These are phyloP conservation scores for Dicyrtomina minuta DNA, from an alignment of 2,888 invertebrate genomes.

Conservation along the genomic window DNA sequence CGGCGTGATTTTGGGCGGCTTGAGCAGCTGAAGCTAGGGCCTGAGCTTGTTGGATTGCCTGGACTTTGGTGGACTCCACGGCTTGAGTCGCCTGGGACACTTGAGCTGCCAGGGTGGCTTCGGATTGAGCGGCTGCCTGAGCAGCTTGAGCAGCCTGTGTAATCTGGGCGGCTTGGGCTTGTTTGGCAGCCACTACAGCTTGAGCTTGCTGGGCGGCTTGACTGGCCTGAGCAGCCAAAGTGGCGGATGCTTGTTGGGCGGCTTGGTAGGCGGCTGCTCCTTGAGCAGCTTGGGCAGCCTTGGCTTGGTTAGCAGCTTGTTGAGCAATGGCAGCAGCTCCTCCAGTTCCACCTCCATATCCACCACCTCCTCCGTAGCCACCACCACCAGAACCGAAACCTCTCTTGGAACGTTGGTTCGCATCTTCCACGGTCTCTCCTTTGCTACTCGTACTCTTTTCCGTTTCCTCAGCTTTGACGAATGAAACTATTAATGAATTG, in stretches of 20 bases:
- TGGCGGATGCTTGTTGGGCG: constrained; percentile 41
- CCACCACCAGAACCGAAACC: constrained; percentile 26
- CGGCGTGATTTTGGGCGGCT: constrained; percentile 50
- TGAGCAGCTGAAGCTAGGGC: constrained; percentile 41
- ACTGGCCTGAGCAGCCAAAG: constrained; percentile 45
- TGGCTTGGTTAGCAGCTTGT: constrained; percentile 52
- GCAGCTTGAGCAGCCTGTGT: constrained; percentile 49
- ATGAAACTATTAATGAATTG: too few relatives aligned
- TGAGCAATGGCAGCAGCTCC: constrained; percentile 51
- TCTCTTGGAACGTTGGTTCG: constrained; percentile 12
- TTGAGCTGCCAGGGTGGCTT: constrained; percentile 50
- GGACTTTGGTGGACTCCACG: constrained; percentile 50
- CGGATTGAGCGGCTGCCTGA: constrained; percentile 49
- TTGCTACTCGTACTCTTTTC: too few relatives aligned
- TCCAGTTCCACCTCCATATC: constrained; percentile 38
- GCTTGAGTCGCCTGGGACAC: constrained; percentile 51
- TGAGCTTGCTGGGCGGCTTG: constrained; percentile 49
- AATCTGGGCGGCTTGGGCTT: constrained; percentile 50
- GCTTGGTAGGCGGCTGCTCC: constrained; percentile 42
- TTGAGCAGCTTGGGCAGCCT: constrained; percentile 48
- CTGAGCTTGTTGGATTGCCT: constrained; percentile 51
- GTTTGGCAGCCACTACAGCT: constrained; percentile 49
- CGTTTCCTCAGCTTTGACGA: constrained; percentile 20
- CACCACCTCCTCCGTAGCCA: constrained; percentile 22
- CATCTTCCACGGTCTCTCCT: constrained; percentile 3